Evolutionary conservation across 2,888 invertebrate species (phyloP).

Genomic region (Brenthis hecate): DNA sequence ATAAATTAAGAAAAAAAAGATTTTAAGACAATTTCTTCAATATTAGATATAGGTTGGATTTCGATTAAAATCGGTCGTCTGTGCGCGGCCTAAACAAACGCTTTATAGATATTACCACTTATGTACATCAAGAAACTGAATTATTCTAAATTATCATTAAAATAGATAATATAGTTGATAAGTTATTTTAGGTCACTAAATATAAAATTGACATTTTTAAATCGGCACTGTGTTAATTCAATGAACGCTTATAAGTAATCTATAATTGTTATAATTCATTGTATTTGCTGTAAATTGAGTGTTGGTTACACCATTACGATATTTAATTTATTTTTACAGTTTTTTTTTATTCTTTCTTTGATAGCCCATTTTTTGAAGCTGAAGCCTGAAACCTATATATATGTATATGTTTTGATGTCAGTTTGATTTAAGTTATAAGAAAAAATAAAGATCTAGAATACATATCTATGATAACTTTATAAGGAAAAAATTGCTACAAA

Average conservation of each 20-base stretch:
- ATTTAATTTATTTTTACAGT: too few species aligned
- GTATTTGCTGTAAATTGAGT: background rate
- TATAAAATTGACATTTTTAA: conserved; percentile 6
- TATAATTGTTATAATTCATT: background rate
- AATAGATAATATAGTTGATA: conserved; percentile 46
- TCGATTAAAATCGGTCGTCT: conserved; percentile 7
- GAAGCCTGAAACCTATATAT: too few species aligned
- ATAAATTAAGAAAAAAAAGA: too few species aligned
- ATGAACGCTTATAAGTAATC: background rate
- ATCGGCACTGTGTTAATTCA: conserved; percentile 7
- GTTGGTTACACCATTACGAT: background rate
- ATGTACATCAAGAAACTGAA: conserved; percentile 51
- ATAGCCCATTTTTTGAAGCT: too few species aligned
- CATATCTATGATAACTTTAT: too few species aligned
- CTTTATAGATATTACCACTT: conserved; percentile 70
- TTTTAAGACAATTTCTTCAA: too few species aligned
- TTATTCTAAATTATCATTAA: conserved; percentile 76
- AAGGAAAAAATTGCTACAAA: too few species aligned
- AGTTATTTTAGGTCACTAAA: conserved; percentile 36
- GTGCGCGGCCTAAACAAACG: conserved; percentile 54
- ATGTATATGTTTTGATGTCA: too few species aligned
- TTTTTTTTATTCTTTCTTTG: too few species aligned
- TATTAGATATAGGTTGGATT: too few species aligned
- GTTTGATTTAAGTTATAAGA: too few species aligned
- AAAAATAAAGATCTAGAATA: too few species aligned